A percentile compares a stretch with the other conserved stretches of the same genome.
phyloP scores from a whole-genome alignment of 2,888 invertebrate genomes.

The Mechanitis messenoides region DNA sequence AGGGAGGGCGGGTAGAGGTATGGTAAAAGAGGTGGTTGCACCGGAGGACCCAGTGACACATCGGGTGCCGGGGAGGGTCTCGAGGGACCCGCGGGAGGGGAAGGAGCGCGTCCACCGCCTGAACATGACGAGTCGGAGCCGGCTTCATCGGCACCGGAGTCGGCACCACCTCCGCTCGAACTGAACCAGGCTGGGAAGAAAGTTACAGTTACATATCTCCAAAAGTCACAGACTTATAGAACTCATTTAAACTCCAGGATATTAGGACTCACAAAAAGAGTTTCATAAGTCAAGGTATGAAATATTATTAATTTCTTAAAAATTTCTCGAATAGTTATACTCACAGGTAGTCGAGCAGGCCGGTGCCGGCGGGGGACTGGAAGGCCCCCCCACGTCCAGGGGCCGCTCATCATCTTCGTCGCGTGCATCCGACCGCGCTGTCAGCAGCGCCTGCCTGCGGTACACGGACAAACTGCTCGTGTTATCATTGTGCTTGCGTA shows the following conservation, averaged over 20 bases:
- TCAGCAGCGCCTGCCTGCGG: slow-evolving; percentile 87
- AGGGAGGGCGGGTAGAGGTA: slow-evolving; percentile 94
- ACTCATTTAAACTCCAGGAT: background rate
- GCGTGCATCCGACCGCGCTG: slow-evolving; percentile 81
- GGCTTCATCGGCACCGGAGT: slow-evolving; percentile 80
- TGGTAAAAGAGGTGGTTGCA: slow-evolving; percentile 94
- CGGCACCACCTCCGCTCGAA: slow-evolving; percentile 74
- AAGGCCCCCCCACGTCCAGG: slow-evolving; percentile 91
- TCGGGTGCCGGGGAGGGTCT: slow-evolving; percentile 89
- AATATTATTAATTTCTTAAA: too few species aligned
- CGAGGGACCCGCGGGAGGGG: slow-evolving; percentile 77
- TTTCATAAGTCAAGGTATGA: too few species aligned
- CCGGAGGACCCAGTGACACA: slow-evolving; percentile 94
- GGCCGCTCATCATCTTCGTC: slow-evolving; percentile 90
- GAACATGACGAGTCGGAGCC: slow-evolving; percentile 86
- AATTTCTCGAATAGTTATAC: slow-evolving; percentile 31
- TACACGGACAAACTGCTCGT: slow-evolving; percentile 74
- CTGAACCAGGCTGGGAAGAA: slow-evolving; percentile 79
- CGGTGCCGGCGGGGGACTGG: slow-evolving; percentile 85
- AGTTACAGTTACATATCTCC: slow-evolving; percentile 9
- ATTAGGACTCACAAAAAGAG: background rate
- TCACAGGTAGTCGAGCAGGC: slow-evolving; percentile 60
- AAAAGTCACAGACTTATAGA: background rate
- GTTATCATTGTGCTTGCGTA: slow-evolving; percentile 49
- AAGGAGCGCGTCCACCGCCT: slow-evolving; percentile 76